Evolutionary conservation across 2,888 invertebrate species (phyloP), one percentile per base, ranked within the genome.

Genomic region (Yponomeuta malinellus): DNA sequence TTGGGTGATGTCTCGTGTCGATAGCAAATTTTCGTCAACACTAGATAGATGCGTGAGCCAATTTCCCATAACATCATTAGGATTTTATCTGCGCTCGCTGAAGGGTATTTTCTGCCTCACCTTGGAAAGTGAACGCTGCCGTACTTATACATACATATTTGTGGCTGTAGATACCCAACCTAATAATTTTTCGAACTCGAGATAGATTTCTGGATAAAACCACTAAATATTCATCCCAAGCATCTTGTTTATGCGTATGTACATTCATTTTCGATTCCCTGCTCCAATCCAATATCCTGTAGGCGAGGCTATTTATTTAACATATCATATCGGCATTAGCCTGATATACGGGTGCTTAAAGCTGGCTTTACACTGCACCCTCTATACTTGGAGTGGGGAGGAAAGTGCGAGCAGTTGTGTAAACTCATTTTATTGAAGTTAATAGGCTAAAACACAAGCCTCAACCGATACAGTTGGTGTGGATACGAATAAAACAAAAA

Each of bases 241-340:
- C 79, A 84, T 78, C 83, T 83, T 84, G 80, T 83, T 85, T 83
- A 80, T 82, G 74, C 79, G 82, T 59, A 15, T 84, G 48, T 82
- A 83, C 84, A 85, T 86, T 85, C 83, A 83, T 85, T 86, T 83
- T 85, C 81, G 82, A 86, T 85, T 83, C 79, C 77, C 78, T 71
- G 15, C 48, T 78, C 76, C 78, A 80, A 86, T 83, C 86, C 88
- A 88, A 90, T 90, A 88, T 89, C 90, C 87, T 87, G 82, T 75
- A 77, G 78, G 81, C 83, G 84, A 78, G 78, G 83, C 90, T 92
- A 90, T 92, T 92, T 92, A 92, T 92, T 92, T 89, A 91, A 90
- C 90, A 90, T 90, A 90, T 90, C 90, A 90, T 87, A 91, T 89
- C 89, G 85, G 85, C 84, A 88, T 91, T 90, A 90, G 89, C 83